Evolutionary conservation across 2,797 vertebrate species (phyloP).

Genomic region (Fistularia tabacaria): DNA sequence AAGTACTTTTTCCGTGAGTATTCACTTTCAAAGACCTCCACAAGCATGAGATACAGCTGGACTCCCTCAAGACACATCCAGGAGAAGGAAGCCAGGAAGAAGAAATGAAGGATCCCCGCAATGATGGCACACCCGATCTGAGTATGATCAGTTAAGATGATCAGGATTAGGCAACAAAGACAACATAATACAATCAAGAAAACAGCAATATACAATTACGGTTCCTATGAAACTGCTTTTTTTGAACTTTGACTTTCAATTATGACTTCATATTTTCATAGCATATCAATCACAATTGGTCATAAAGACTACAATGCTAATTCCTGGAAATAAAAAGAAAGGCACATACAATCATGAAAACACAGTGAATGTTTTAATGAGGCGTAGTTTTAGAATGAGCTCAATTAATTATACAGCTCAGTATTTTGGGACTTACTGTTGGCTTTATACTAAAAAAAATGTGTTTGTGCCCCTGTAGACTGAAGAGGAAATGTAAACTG

Average conservation of each 20-base stretch:
- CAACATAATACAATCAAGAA: not conserved
- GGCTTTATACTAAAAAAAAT: slow-evolving; percentile 19
- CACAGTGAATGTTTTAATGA: not conserved
- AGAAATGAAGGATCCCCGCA: slow-evolving; percentile 96
- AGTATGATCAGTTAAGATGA: slow-evolving; percentile 31
- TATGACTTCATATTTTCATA: slow-evolving; percentile 3
- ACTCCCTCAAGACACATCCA: slow-evolving; percentile 99
- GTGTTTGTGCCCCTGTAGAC: slow-evolving; percentile 14
- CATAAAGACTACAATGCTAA: too few relatives aligned
- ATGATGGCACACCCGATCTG: slow-evolving; percentile 98
- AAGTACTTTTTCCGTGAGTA: slow-evolving; percentile 99
- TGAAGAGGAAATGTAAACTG: slow-evolving; percentile 16
- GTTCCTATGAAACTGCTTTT: slow-evolving; percentile 6
- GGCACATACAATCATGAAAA: slow-evolving; percentile 31
- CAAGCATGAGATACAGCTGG: slow-evolving; percentile 97
- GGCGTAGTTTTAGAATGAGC: slow-evolving; percentile 35
- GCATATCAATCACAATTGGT: too few relatives aligned
- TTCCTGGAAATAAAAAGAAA: not conserved
- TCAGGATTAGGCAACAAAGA: not conserved
- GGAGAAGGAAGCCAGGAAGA: slow-evolving; percentile 97
- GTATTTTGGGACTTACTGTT: slow-evolving; percentile 24
- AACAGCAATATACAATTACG: not conserved
- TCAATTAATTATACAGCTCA: slow-evolving; percentile 45
- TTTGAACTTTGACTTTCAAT: not conserved
- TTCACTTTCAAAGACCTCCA: slow-evolving; percentile 99